These are phyloP conservation scores for Pyrochroa serraticornis DNA, from an alignment of 2,888 invertebrate species.

Conservation along the genomic window DNA sequence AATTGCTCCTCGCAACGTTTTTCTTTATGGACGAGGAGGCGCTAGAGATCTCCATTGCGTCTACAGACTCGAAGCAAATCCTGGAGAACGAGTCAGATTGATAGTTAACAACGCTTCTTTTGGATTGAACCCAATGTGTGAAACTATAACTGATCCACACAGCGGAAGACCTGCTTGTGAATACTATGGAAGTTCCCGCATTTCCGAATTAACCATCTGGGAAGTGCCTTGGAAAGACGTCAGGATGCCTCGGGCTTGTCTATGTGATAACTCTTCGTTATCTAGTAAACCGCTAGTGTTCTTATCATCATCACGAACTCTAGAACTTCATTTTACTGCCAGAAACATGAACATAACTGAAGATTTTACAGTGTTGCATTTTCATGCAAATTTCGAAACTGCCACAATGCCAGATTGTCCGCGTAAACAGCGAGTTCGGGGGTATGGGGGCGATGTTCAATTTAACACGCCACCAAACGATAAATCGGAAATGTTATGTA, in stretches of 20 bases:
- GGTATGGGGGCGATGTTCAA: slow-evolving; percentile 70
- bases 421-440: slow-evolving; percentile 67
- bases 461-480: slow-evolving; percentile 68
- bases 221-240: slow-evolving; percentile 77
- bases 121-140: slow-evolving; percentile 70
- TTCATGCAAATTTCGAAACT: slow-evolving; percentile 75
- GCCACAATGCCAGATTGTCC: slow-evolving; percentile 70
- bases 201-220: slow-evolving; percentile 66
- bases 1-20: slow-evolving; percentile 73
- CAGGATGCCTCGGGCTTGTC: slow-evolving; percentile 74
- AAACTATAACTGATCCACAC: slow-evolving; percentile 74
- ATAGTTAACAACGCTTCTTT: slow-evolving; percentile 75
- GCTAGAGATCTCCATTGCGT: slow-evolving; percentile 76
- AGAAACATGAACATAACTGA: slow-evolving; percentile 76
- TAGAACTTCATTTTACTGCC: slow-evolving; percentile 79
- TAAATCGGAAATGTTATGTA: slow-evolving; percentile 69
- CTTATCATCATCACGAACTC: slow-evolving; percentile 68
- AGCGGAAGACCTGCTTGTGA: slow-evolving; percentile 71
- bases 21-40: slow-evolving; percentile 85
- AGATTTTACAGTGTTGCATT: slow-evolving; percentile 82
- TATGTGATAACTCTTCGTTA: slow-evolving; percentile 75
- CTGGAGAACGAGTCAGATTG: slow-evolving; percentile 69
- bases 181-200: slow-evolving; percentile 52
- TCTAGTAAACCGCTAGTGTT: slow-evolving; percentile 68
- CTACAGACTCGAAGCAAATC: slow-evolving; percentile 64